These are phyloP conservation scores for Drosophila mauritiana DNA, from an alignment of 1,140 invertebrate species.

Conservation along the genomic window DNA sequence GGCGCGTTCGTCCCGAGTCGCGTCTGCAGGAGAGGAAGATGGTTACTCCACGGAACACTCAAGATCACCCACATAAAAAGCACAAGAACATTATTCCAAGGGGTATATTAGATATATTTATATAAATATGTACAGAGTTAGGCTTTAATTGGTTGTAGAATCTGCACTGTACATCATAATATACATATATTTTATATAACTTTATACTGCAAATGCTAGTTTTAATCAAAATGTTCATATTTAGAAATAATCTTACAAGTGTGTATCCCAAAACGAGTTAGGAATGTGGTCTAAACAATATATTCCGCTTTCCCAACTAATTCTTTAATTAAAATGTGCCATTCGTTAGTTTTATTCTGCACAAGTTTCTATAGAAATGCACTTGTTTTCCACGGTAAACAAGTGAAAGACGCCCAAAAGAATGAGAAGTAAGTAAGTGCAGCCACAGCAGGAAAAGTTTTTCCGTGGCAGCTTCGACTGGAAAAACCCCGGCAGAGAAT, in stretches of 20 bases:
- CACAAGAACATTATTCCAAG: not conserved
- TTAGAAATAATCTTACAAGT: too few species aligned
- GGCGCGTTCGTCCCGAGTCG: constrained; percentile 30
- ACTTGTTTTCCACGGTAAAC: constrained; percentile 46
- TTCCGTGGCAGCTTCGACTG: constrained; percentile 34
- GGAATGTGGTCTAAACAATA: not conserved
- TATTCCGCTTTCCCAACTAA: constrained; percentile 11
- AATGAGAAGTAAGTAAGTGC: constrained; percentile 36
- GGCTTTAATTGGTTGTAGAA: too few species aligned
- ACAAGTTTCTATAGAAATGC: constrained; percentile 50
- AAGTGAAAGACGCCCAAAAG: constrained; percentile 30
- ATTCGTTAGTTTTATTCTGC: constrained; percentile 10
- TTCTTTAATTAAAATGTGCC: constrained; percentile 39
- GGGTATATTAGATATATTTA: not conserved
- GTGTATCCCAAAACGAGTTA: too few species aligned
- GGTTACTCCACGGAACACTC: not conserved
- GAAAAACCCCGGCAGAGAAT: constrained; percentile 30
- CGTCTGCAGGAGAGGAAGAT: constrained; percentile 18
- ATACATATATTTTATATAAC: too few species aligned
- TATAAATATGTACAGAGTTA: too few species aligned
- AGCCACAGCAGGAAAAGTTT: constrained; percentile 33
- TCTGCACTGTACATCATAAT: too few species aligned
- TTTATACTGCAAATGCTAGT: too few species aligned
- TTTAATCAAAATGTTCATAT: too few species aligned
- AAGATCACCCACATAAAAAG: not conserved